Evolutionary conservation across 2,797 vertebrate genomes (phyloP).

Genomic region (Tapera naevia): DNA sequence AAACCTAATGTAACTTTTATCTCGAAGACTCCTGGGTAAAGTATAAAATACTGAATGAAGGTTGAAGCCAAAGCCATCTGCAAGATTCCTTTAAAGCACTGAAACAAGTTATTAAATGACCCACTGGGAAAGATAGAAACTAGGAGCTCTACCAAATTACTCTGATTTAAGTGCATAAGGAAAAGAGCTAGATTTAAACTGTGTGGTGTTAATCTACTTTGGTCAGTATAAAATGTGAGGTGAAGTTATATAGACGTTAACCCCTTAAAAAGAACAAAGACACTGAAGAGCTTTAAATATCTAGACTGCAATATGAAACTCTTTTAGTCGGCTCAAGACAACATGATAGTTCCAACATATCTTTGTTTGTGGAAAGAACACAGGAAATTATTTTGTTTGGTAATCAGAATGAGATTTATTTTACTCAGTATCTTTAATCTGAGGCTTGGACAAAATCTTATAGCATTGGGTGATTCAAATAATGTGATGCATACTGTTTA

Average conservation of each 20-base stretch:
- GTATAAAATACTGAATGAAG: background rate
- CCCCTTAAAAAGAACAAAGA: too few relatives aligned
- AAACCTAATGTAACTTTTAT: background rate
- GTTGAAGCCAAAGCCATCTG: background rate
- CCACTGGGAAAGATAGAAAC: background rate
- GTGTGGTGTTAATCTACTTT: background rate
- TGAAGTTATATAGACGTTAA: background rate
- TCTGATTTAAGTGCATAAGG: background rate
- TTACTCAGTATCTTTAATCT: slow-evolving; percentile 44
- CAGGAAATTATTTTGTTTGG: slow-evolving; percentile 20
- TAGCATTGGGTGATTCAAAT: slow-evolving; percentile 43
- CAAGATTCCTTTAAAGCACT: background rate
- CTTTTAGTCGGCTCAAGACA: slow-evolving; percentile 36
- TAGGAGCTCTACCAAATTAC: background rate
- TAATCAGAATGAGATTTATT: slow-evolving; percentile 64
- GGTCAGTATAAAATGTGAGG: background rate
- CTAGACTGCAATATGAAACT: background rate
- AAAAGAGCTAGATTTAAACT: slow-evolving; percentile 6
- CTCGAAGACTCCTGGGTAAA: background rate
- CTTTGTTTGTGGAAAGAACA: background rate
- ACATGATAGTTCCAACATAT: background rate
- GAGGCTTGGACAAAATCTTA: background rate
- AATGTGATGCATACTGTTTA: background rate
- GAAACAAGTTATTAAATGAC: slow-evolving; percentile 16
- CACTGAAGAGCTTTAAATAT: background rate